Percentiles rank a stretch among this genome's conserved stretches.
These are phyloP conservation scores for Danio aesculapii DNA, from an alignment of 2,797 vertebrate genomes.

Conservation along the genomic window DNA sequence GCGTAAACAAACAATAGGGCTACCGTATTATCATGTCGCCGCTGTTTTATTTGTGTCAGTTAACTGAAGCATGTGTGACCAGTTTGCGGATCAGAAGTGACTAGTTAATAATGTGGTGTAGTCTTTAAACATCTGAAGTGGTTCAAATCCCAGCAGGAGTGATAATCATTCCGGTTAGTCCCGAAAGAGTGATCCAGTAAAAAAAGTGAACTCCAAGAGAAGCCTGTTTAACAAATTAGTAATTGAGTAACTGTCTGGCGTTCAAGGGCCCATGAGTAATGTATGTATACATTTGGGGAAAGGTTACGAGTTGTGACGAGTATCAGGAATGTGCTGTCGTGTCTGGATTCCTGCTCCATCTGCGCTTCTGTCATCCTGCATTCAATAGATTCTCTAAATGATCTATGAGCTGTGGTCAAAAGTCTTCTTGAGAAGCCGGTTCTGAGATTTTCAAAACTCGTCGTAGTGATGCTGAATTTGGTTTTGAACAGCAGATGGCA, in stretches of 20 bases:
- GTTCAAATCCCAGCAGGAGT: neutral
- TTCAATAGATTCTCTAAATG: no score
- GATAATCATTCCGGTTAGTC: neutral
- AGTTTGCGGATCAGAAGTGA: conserved; percentile 6
- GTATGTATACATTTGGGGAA: neutral
- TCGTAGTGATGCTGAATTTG: no score
- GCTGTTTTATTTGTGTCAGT: neutral
- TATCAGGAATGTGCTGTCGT: conserved; percentile 58
- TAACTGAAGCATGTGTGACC: conserved; percentile 21
- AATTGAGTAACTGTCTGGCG: neutral
- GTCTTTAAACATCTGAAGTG: neutral
- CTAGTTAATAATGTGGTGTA: neutral
- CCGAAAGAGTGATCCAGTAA: neutral
- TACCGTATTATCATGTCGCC: neutral
- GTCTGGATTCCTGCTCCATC: conserved; percentile 15
- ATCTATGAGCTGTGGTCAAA: neutral
- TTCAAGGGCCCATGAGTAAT: neutral
- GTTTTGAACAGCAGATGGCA: no score
- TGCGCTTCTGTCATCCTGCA: neutral
- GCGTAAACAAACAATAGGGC: no score
- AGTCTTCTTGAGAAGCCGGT: no score
- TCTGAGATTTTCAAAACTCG: no score
- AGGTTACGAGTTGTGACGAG: conserved; percentile 51
- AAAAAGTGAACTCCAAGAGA: neutral
- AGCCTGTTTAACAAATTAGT: neutral